A percentile compares a stretch with the other conserved stretches of the same genome.
Conservation (phyloP, 2,113 vertebrate species). For the Calidris pugnax region DNA sequence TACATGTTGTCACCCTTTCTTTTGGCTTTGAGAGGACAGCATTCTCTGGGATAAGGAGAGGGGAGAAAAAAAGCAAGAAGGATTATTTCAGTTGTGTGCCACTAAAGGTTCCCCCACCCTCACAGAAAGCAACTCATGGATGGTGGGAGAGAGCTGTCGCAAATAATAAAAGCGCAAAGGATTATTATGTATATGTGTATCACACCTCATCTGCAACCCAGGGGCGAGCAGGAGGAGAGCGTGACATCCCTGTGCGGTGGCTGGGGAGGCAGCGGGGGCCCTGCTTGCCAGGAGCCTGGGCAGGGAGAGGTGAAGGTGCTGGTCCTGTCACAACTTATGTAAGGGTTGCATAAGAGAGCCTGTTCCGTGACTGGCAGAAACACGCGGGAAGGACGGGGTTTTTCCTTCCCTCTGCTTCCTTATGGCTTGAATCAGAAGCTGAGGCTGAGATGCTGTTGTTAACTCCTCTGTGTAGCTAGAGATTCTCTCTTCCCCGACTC, state of each 20-base stretch:
- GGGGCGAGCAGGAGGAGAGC: not conserved
- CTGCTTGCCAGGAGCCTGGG: not conserved
- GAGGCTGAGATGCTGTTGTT: not conserved
- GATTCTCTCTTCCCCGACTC: not conserved
- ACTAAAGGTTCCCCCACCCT: not conserved
- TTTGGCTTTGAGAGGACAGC: not conserved
- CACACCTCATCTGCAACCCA: not conserved
- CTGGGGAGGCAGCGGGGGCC: not conserved
- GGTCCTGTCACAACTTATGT: not conserved
- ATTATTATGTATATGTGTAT: not conserved
- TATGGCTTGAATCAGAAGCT: not conserved
- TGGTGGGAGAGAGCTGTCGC: not conserved
- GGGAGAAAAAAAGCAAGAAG: not conserved
- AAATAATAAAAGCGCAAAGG: not conserved
- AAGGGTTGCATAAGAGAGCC: constrained; percentile 27
- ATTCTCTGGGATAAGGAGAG: not conserved
- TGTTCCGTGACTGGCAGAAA: constrained; percentile 7
- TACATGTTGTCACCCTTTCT: not conserved
- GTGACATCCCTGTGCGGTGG: not conserved
- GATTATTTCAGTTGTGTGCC: not conserved
- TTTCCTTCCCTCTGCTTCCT: not conserved
- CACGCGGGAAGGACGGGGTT: not conserved
- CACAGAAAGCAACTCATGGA: not conserved
- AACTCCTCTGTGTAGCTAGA: not conserved
- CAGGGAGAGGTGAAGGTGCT: not conserved